Conservation (phyloP, 2,113 vertebrate genomes). For the Ursus arctos region DNA sequence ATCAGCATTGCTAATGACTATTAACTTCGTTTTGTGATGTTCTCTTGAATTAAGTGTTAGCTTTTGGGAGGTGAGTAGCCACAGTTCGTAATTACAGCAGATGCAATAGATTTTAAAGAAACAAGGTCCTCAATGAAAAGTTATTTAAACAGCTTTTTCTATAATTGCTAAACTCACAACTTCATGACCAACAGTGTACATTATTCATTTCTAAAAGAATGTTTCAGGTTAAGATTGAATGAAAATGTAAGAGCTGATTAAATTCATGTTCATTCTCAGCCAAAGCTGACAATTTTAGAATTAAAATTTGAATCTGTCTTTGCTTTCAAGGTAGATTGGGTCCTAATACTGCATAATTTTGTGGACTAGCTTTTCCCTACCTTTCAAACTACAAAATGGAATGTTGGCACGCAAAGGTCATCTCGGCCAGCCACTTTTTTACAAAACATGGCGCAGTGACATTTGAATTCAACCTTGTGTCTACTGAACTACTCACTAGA, state of each 20-base stretch:
- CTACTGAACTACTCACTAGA: slow-evolving; percentile 73
- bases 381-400: slow-evolving; percentile 78
- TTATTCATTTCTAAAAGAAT: slow-evolving; percentile 30
- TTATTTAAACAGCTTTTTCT: background rate
- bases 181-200: background rate
- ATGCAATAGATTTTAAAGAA: slow-evolving; percentile 62
- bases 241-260: background rate
- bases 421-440: slow-evolving; percentile 69
- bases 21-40: slow-evolving; percentile 55
- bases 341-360: slow-evolving; percentile 31
- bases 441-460: slow-evolving; percentile 72
- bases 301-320: slow-evolving; percentile 51
- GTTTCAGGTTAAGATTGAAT: slow-evolving; percentile 4
- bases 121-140: background rate
- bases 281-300: slow-evolving; percentile 56
- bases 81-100: slow-evolving; percentile 27
- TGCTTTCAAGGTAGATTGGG: background rate
- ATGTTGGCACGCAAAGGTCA: slow-evolving; percentile 77
- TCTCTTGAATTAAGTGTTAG: background rate
- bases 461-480: slow-evolving; percentile 82
- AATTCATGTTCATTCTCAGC: background rate
- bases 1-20: slow-evolving; percentile 53
- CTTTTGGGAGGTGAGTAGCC: background rate
- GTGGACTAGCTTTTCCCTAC: slow-evolving; percentile 15
- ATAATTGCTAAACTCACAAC: background rate